Conservation (phyloP, 2,888 invertebrate species). For the Leptothorax acervorum region DNA sequence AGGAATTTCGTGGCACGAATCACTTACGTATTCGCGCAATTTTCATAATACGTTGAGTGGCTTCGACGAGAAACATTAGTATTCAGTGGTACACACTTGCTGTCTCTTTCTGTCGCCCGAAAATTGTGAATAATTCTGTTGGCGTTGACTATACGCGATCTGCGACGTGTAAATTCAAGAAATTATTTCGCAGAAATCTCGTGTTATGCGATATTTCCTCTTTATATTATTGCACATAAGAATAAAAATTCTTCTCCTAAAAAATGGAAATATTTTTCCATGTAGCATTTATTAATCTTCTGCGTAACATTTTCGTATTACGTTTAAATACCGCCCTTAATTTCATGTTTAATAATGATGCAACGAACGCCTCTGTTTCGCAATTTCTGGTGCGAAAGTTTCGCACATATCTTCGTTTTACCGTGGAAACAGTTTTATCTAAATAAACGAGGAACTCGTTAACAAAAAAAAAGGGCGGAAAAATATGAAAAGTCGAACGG, state of each 20-base stretch:
- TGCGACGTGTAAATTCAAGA: constrained; percentile 21
- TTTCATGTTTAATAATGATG: constrained; percentile 26
- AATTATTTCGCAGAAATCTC: constrained; percentile 20
- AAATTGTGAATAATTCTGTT: constrained; percentile 36
- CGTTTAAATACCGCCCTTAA: constrained; percentile 30
- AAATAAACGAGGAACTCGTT: constrained; percentile 21
- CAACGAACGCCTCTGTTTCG: constrained; percentile 11
- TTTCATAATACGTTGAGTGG: constrained; percentile 54
- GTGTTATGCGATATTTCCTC: neutral
- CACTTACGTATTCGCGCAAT: constrained; percentile 45
- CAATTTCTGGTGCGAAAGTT: constrained; percentile 10
- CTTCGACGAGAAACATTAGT: constrained; percentile 35
- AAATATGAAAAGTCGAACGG: neutral
- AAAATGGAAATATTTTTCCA: constrained; percentile 19
- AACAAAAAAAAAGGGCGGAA: neutral
- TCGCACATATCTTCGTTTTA: constrained; percentile 13
- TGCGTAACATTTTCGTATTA: constrained; percentile 8
- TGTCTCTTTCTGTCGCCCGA: constrained; percentile 6
- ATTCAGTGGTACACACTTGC: constrained; percentile 17
- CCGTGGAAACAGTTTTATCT: constrained; percentile 20
- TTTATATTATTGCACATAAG: neutral
- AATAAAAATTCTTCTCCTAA: constrained; percentile 1
- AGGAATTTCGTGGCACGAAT: constrained; percentile 46
- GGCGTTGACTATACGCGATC: constrained; percentile 15
- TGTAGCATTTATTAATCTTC: constrained; percentile 27